Conservation (phyloP, 92 coral and sea anemone species). For the Nematostella vectensis region DNA sequence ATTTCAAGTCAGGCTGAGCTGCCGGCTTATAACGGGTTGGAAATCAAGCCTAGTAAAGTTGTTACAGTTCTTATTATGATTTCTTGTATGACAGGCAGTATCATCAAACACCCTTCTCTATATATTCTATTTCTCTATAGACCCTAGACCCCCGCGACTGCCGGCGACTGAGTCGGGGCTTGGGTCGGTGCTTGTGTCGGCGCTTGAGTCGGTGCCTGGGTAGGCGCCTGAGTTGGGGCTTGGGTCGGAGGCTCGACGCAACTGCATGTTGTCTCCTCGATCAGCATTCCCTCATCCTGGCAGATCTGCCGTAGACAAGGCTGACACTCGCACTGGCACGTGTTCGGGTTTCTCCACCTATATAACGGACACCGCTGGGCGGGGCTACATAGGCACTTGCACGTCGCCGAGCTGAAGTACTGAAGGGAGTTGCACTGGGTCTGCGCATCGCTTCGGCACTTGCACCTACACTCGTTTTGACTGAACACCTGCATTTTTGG, state of each 20-base stretch:
- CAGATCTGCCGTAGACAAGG: conserved; percentile 5
- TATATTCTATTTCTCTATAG: neutral
- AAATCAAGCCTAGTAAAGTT: no score
- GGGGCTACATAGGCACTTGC: conserved; percentile 18
- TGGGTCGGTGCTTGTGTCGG: neutral
- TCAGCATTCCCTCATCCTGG: neutral
- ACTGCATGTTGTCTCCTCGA: conserved; percentile 12
- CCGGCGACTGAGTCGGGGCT: conserved; percentile 1
- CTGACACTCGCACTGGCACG: conserved; percentile 31
- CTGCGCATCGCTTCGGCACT: conserved; percentile 1
- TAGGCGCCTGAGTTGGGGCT: no score
- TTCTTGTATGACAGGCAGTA: neutral
- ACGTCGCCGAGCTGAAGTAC: conserved; percentile 1
- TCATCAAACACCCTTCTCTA: neutral
- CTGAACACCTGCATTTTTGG: conserved; percentile 12
- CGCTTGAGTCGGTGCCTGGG: no score
- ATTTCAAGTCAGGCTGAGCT: no score
- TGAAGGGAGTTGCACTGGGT: conserved; percentile 13
- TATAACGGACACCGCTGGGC: conserved; percentile 2
- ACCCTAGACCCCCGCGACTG: no score
- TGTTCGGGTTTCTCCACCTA: conserved; percentile 19
- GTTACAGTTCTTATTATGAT: neutral
- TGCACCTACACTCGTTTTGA: conserved; percentile 11
- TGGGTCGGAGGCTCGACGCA: no score
- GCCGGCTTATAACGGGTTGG: no score